Evolutionary conservation across 2,888 invertebrate species (phyloP).

Genomic region (Cheilosia urbana): DNA sequence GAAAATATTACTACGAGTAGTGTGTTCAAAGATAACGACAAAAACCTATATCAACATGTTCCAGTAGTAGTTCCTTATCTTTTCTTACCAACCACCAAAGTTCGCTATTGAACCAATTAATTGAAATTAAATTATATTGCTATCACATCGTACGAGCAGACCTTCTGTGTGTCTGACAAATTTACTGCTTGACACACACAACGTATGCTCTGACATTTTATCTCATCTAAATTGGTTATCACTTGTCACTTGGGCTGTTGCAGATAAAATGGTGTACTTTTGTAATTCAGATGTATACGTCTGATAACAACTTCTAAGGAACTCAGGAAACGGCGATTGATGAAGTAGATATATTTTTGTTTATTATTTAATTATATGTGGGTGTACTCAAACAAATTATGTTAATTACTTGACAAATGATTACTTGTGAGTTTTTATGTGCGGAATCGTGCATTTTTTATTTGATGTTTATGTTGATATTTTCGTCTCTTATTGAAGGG

Average conservation of each 20-base stretch:
- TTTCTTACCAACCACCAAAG: conserved; percentile 25
- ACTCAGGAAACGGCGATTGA: conserved; percentile 3
- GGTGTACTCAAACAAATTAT: conserved; percentile 13
- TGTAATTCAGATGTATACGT: conserved; percentile 34
- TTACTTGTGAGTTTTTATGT: background rate
- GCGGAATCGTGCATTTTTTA: background rate
- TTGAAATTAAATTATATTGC: conserved; percentile 49
- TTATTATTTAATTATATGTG: conserved; percentile 13
- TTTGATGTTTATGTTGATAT: background rate
- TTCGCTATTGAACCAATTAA: conserved; percentile 51
- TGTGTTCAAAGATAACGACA: background rate
- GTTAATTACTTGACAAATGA: conserved; percentile 10
- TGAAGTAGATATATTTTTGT: conserved; percentile 4
- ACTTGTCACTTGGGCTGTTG: conserved; percentile 54
- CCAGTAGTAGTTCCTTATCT: conserved; percentile 46
- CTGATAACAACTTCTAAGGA: conserved; percentile 20
- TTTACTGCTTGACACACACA: conserved; percentile 15
- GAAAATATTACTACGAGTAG: no score
- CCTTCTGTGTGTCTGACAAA: conserved; percentile 9
- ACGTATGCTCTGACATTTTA: conserved; percentile 24
- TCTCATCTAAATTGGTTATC: conserved; percentile 54
- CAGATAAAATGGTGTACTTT: conserved; percentile 43
- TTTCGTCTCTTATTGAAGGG: background rate
- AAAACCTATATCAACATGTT: conserved; percentile 8
- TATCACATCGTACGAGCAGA: conserved; percentile 20